Evolutionary conservation across 2,113 vertebrate genomes (phyloP).

Genomic region (Clarias batrachus): DNA sequence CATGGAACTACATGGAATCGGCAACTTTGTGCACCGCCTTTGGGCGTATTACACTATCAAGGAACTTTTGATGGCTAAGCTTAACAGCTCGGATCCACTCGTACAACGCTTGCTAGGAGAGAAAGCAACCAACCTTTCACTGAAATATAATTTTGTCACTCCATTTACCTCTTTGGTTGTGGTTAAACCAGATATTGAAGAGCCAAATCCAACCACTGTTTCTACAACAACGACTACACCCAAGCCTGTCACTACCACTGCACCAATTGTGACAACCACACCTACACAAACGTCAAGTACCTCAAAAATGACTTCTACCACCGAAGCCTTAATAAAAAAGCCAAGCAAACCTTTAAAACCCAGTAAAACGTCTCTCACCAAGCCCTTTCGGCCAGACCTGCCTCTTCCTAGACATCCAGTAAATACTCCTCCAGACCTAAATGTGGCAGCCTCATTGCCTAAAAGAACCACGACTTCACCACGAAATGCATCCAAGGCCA

Average conservation of each 20-base stretch:
- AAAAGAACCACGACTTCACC: conserved; percentile 60
- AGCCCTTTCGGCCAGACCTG: conserved; percentile 49
- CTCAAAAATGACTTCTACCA: conserved; percentile 46
- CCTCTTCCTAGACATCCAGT: conserved; percentile 39
- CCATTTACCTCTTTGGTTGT: conserved; percentile 81
- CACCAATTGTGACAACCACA: conserved; percentile 7
- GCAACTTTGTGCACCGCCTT: conserved; percentile 74
- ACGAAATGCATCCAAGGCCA: conserved; percentile 53
- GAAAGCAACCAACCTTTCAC: conserved; percentile 79
- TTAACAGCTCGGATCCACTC: conserved; percentile 66
- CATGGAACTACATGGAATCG: conserved; percentile 54
- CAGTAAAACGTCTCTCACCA: conserved; percentile 47
- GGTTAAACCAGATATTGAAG: conserved; percentile 72
- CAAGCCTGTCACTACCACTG: not conserved
- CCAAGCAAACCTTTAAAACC: conserved; percentile 34
- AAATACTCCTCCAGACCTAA: conserved; percentile 40
- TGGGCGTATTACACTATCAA: conserved; percentile 84
- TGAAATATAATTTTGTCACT: conserved; percentile 83
- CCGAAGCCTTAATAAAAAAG: conserved; percentile 43
- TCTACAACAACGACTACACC: conserved; percentile 53
- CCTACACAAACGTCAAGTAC: conserved; percentile 16
- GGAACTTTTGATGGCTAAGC: conserved; percentile 73
- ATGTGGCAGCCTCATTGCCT: not conserved
- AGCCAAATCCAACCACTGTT: conserved; percentile 48
- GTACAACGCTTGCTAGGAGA: conserved; percentile 70